phyloP scores from a whole-genome alignment of 2,797 vertebrate species.

The Enteromius thamalakanensis region DNA sequence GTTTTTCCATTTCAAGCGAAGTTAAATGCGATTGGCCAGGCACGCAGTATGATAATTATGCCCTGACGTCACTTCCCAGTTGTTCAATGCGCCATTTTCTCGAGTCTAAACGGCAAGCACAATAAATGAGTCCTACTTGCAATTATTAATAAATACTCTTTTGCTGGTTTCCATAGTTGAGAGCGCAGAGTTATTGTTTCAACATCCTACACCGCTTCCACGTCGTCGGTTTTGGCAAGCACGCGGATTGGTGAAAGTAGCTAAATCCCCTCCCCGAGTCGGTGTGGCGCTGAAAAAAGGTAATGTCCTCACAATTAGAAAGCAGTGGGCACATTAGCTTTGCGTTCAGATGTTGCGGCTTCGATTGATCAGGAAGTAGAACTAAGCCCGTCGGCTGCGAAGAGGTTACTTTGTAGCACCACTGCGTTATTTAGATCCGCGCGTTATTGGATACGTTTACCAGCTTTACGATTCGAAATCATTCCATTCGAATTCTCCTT shows the following conservation, averaged over 20 bases:
- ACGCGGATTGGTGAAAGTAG: conserved; percentile 71
- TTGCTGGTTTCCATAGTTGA: conserved; percentile 10
- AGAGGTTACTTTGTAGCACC: conserved; percentile 28
- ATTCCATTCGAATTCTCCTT: neutral
- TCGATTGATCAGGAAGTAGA: conserved; percentile 40
- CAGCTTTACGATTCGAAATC: neutral
- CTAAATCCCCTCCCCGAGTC: conserved; percentile 59
- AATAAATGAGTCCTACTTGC: conserved; percentile 70
- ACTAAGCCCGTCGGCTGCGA: neutral
- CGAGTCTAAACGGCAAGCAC: conserved; percentile 71
- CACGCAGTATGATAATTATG: conserved; percentile 84
- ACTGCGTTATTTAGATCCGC: conserved; percentile 25
- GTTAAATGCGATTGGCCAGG: conserved; percentile 80
- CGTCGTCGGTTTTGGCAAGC: conserved; percentile 51
- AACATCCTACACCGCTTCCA: conserved; percentile 21
- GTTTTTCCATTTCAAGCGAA: conserved; percentile 61
- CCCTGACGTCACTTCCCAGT: conserved; percentile 87
- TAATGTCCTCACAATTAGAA: conserved; percentile 50
- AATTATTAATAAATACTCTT: conserved; percentile 15
- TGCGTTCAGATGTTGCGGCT: conserved; percentile 14
- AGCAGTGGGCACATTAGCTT: conserved; percentile 32
- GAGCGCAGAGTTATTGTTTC: conserved; percentile 24
- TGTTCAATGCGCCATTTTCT: conserved; percentile 94
- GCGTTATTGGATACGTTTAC: neutral
- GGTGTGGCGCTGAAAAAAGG: conserved; percentile 56